Percentiles rank a stretch among this genome's conserved stretches.
phyloP scores from a whole-genome alignment of 1,140 invertebrate species.

The Drosophila subobscura region DNA sequence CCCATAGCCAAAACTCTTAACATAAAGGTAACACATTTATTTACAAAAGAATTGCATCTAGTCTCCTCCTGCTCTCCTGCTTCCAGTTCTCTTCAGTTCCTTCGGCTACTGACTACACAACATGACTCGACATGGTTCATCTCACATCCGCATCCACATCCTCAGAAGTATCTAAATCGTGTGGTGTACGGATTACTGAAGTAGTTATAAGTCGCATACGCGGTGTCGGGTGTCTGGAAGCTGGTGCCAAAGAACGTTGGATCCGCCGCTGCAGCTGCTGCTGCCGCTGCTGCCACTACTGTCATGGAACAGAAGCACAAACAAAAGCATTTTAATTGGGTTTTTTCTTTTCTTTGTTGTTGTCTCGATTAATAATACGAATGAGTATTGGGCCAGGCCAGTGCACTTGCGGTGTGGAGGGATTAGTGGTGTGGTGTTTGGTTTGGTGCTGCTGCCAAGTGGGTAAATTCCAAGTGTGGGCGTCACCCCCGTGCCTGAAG shows the following conservation, averaged over 20 bases:
- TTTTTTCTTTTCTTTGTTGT: conserved; percentile 38
- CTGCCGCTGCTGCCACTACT: conserved; percentile 54
- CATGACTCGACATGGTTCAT: conserved; percentile 31
- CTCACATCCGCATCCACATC: conserved; percentile 1
- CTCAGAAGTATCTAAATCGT: conserved; percentile 69
- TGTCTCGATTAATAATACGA: conserved; percentile 48
- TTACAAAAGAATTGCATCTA: conserved; percentile 68
- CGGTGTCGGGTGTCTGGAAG: conserved; percentile 71
- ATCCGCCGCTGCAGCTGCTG: conserved; percentile 55
- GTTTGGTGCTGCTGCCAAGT: conserved; percentile 48
- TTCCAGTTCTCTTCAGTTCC: not conserved
- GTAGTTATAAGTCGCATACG: conserved; percentile 70
- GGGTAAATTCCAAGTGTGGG: conserved; percentile 72
- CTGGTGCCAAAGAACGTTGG: conserved; percentile 67
- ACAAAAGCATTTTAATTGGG: conserved; percentile 49
- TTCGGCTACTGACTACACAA: conserved; percentile 46
- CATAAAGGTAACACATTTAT: conserved; percentile 74
- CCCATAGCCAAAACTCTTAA: conserved; percentile 12
- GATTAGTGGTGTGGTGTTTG: conserved; percentile 50
- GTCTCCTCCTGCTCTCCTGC: conserved; percentile 29
- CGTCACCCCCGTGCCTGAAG: conserved; percentile 61
- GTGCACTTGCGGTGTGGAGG: conserved; percentile 51
- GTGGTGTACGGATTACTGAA: conserved; percentile 69
- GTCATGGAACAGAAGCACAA: conserved; percentile 15
- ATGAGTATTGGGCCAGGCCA: conserved; percentile 51